phyloP scores from a whole-genome alignment of 2,888 invertebrate species.

The Panzeria rudis region DNA sequence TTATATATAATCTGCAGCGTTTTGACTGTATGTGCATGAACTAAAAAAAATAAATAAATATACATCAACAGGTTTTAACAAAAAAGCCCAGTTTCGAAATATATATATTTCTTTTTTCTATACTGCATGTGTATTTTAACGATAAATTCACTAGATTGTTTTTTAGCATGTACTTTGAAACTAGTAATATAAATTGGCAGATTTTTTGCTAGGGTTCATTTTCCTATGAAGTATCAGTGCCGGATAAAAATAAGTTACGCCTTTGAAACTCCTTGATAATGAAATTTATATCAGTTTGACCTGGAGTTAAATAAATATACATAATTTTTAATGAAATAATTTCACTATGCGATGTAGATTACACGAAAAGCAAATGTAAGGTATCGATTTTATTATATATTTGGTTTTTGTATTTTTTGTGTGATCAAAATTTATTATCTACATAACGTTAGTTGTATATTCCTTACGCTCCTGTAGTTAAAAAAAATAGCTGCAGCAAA shows the following conservation, averaged over 20 bases:
- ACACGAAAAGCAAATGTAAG: no score
- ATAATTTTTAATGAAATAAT: no score
- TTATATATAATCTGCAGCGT: neutral
- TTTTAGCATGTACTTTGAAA: conserved; percentile 14
- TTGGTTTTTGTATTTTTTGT: no score
- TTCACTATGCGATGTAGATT: no score
- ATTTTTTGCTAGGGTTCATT: conserved; percentile 9
- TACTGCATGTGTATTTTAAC: conserved; percentile 15
- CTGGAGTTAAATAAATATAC: neutral
- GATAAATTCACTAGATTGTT: conserved; percentile 44
- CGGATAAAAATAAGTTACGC: neutral
- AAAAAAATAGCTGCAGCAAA: neutral
- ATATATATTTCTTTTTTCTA: conserved; percentile 20
- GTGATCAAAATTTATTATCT: no score
- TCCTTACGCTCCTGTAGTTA: conserved; percentile 8
- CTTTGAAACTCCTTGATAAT: neutral
- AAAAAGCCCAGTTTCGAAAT: conserved; percentile 27
- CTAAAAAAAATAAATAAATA: conserved; percentile 51
- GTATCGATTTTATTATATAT: no score
- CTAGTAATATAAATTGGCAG: conserved; percentile 21
- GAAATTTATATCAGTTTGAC: no score
- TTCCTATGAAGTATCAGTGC: conserved; percentile 5
- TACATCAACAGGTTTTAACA: conserved; percentile 42
- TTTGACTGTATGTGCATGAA: conserved; percentile 15
- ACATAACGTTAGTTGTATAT: no score